Conservation (phyloP, 1,140 invertebrate genomes). For the Melipona quadrifasciata region DNA sequence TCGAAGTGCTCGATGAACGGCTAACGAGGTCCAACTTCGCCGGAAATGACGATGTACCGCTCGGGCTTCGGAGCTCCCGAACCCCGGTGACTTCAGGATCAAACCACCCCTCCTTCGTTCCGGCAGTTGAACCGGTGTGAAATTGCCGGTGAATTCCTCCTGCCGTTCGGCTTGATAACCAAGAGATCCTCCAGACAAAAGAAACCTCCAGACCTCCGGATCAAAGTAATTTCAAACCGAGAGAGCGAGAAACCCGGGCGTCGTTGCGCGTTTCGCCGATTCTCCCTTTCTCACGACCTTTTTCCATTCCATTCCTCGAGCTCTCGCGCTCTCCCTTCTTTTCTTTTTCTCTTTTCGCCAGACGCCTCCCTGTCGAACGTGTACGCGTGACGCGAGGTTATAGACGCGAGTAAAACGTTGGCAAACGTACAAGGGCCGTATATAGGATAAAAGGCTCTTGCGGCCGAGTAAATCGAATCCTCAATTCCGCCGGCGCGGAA, state of each 20-base stretch:
- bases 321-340: too few relatives aligned
- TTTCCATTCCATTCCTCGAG: not conserved
- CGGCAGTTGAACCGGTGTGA: conserved; percentile 38
- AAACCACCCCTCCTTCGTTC: conserved; percentile 44
- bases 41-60: conserved; percentile 55
- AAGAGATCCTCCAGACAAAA: conserved; percentile 45
- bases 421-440: conserved; percentile 1
- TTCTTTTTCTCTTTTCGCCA: too few relatives aligned
- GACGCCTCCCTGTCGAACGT: not conserved
- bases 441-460: conserved; percentile 14
- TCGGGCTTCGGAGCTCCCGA: not conserved
- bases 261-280: not conserved
- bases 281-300: not conserved
- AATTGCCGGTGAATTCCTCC: conserved; percentile 53
- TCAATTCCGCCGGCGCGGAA: not conserved
- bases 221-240: conserved; percentile 62
- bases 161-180: conserved; percentile 34
- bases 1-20: conserved; percentile 43
- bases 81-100: conserved; percentile 34
- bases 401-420: conserved; percentile 2
- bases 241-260: not conserved
- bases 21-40: conserved; percentile 52
- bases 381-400: not conserved
- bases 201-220: conserved; percentile 25
- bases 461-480: conserved; percentile 21